Base-by-base conservation (phyloP, 2,797 vertebrate species). In the Sebastiscus albofasciatus region DNA sequence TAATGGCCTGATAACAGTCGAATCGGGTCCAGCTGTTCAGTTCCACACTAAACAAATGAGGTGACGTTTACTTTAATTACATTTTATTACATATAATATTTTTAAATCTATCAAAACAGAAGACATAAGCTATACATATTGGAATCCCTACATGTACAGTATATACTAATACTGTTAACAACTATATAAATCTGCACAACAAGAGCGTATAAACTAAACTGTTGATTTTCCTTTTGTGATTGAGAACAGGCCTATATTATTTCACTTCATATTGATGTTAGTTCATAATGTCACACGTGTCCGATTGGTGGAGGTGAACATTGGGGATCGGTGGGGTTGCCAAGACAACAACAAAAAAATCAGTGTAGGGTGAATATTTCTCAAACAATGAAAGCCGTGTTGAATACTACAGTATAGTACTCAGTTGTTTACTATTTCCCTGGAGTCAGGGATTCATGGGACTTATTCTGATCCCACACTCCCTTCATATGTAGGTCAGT, bases 401-500 rank as follows among this genome's bases (percentile, higher is more conserved):
- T 59, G 8, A 72, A 49, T 46, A 1, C 20, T 29, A 73, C 55
- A 39, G 2, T 20, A 12, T 59, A 34, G 14, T 49, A 14, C 16
- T 49, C 8, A 27, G 12, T 33, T 26, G 22, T 34, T 14, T 58
- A 18, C 34, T 9, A 31, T 64, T 56, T 42, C 26, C 22, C 42
- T 58, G 0, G 6, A 54, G 27, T 65, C 49, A 49, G 20, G 33
- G 36, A 49, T 33, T 73, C 65, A 34, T 60, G 16, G 18, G 49
- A 52, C 39, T 59, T 18, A 46, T 29, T 67, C 49, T 78, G 54
- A 67, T 34, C 52, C 6, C 22, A 33, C 14, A 65, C 20, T 81
- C 49, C 18, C 54, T 72, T 24, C 24, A 79, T 24, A 79, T 77
- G 20, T 79, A 60, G 61, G 54, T 75, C 81, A 82, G 54, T 76